Percentiles rank a stretch among this genome's conserved stretches.
phyloP scores from a whole-genome alignment of 2,888 invertebrate genomes.

The Drosophila fulvimacula region DNA sequence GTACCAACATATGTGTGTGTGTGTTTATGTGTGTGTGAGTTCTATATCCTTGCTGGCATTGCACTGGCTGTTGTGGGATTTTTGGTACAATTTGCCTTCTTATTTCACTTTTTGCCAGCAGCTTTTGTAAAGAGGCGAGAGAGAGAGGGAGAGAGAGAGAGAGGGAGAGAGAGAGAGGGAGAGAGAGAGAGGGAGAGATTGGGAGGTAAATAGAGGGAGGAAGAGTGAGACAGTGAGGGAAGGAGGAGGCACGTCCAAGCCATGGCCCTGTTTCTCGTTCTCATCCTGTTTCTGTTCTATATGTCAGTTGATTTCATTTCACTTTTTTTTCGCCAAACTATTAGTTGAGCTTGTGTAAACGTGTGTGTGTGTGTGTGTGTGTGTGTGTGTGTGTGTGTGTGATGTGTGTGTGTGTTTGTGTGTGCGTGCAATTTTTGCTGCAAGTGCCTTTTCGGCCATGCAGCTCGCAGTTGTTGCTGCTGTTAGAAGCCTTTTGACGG shows the following conservation, averaged over 20 bases:
- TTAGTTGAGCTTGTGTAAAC: constrained; percentile 62
- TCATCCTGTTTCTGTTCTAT: constrained; percentile 51
- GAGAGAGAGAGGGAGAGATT: too few relatives aligned
- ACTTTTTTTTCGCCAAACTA: constrained; percentile 71
- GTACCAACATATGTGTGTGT: constrained; percentile 48
- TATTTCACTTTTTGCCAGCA: constrained; percentile 53
- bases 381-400: constrained; percentile 24
- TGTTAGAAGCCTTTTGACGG: constrained; percentile 55
- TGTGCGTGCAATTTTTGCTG: constrained; percentile 42
- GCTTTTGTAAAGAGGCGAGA: constrained; percentile 54
- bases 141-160: not conserved
- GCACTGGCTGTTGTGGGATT: constrained; percentile 74
- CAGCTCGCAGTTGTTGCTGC: constrained; percentile 38
- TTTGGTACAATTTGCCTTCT: constrained; percentile 75
- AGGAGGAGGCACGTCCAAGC: constrained; percentile 9
- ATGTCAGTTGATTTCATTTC: constrained; percentile 81
- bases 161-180: not conserved
- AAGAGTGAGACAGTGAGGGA: not conserved
- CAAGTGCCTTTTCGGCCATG: constrained; percentile 40
- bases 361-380: constrained; percentile 14
- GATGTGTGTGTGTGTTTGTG: not conserved
- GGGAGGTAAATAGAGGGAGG: too few relatives aligned
- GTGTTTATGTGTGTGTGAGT: constrained; percentile 45
- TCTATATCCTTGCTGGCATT: constrained; percentile 68
- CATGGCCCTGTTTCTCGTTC: constrained; percentile 12